These are phyloP conservation scores for Sinotaia quadrata DNA, from an alignment of 2,888 invertebrate genomes.

Conservation along the genomic window DNA sequence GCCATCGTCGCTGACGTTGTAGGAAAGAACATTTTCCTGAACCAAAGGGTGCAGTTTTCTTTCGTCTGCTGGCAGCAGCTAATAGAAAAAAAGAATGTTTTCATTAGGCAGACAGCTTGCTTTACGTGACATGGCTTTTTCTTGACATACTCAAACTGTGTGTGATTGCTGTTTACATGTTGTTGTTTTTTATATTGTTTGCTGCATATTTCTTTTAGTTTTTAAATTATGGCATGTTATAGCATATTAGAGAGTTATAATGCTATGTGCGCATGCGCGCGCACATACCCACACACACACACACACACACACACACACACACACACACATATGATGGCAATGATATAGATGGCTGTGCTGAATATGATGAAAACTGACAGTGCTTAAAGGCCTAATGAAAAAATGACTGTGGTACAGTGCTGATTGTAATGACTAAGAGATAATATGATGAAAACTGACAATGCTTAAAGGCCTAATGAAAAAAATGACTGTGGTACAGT, in stretches of 20 bases:
- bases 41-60: slow-evolving; percentile 3
- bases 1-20: slow-evolving; percentile 7
- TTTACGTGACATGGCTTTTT: no score
- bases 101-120: neutral
- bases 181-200: no score
- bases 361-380: no score
- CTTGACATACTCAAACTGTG: no score
- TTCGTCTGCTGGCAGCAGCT: slow-evolving; percentile 16
- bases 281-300: slow-evolving; percentile 4
- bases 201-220: neutral
- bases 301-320: slow-evolving; percentile 4
- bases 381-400: no score
- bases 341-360: neutral
- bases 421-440: no score
- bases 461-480: no score
- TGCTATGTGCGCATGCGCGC: neutral
- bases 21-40: neutral
- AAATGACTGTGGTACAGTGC: no score
- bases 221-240: neutral
- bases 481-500: no score
- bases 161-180: no score
- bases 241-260: neutral
- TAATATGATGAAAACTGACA: no score
- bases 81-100: neutral
- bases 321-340: neutral